Conservation (phyloP, 2,888 invertebrate species). For the Dasysyrphus albostriatus region DNA sequence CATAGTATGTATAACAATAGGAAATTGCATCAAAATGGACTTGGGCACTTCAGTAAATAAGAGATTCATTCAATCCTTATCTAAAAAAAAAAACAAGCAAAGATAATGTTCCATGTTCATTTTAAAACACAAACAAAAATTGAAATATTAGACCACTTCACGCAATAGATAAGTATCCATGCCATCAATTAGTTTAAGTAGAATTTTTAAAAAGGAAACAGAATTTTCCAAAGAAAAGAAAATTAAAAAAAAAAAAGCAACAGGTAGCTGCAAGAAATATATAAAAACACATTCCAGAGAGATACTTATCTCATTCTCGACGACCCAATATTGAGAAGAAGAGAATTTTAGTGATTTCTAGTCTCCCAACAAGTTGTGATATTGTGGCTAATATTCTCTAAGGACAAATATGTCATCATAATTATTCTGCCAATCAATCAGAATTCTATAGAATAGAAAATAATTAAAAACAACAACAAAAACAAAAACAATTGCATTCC, state of each 20-base stretch:
- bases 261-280: not conserved
- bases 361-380: conserved; percentile 20
- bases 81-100: not conserved
- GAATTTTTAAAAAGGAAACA: conserved; percentile 37
- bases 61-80: not conserved
- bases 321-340: not conserved
- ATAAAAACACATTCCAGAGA: conserved; percentile 9
- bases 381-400: conserved; percentile 9
- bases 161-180: conserved; percentile 49
- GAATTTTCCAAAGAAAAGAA: conserved; percentile 17
- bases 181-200: conserved; percentile 61
- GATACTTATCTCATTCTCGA: conserved; percentile 15
- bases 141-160: conserved; percentile 62
- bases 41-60: not conserved
- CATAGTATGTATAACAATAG: conserved; percentile 38
- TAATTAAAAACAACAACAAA: conserved; percentile 19
- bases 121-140: conserved; percentile 16
- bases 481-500: conserved; percentile 6
- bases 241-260: conserved; percentile 21
- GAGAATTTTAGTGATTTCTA: not conserved
- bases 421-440: conserved; percentile 71
- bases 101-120: conserved; percentile 22
- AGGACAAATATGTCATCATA: conserved; percentile 62
- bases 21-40: conserved; percentile 17
- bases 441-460: conserved; percentile 7